Base-by-base conservation (phyloP, 2,888 invertebrate species). In the Alcis repandata region DNA sequence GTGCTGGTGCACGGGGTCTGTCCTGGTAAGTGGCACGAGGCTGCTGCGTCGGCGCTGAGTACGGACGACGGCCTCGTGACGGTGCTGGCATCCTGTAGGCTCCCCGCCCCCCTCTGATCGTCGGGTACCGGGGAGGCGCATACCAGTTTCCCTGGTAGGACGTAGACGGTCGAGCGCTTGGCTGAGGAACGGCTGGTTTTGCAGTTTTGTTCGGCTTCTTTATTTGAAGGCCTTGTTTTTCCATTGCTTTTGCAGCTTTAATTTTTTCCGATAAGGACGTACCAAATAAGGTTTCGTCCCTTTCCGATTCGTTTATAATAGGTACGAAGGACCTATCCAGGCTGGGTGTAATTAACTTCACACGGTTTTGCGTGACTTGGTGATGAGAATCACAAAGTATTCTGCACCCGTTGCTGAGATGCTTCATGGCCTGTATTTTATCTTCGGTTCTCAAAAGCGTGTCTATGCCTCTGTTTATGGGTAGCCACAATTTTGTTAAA, bases 211-310 rank as follows among this genome's bases (percentile, higher is more conserved):
- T 2, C 11, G 61, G 27, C 32, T 63, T 65, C 36, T 67, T 70
- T 11, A 68, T 66, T n/a, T 59, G 66, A 11, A 61, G 45, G 0
- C 59, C 65, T 9, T 68, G 58, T 40, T 63, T 63, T 59, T 70
- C 62, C 0, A 70, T 67, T 0, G 53, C 40, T 43, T 70, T 68
- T 11, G 68, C 60, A 2, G 61, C 61, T 32, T 64, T 70, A 38
- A 68, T 66, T 59, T 68, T 64, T 15, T 63, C 57, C 1, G 61
- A 17, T 19, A 66, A 48, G 1, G n/a, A 54, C 33, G 22, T n/a
- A 10, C 64, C 65, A 17, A 65, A 66, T 4, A 70, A 40, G 2
- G 59, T 61, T 15, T 68, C 65, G n/a, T 71, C 67, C 27, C 27
- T 27, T 27, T 27, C 27, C 2, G 27, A 27, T 4, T 27, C 27